Base-by-base conservation (phyloP, 1,140 invertebrate species). In the Stegodyphus dumicola region DNA sequence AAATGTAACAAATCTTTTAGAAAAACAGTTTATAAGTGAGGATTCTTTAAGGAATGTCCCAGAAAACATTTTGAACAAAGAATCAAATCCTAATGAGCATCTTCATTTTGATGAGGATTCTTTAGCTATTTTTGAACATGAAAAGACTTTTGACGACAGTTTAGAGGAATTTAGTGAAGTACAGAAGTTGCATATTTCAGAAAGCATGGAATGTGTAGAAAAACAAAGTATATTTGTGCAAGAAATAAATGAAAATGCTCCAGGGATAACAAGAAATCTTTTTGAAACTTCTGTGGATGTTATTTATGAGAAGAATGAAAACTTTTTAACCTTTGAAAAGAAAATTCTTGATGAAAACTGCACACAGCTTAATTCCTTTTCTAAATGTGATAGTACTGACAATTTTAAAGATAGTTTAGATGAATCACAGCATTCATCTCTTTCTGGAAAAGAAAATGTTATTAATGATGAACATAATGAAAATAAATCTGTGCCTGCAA, bases 361-460 rank as follows among this genome's bases (percentile, higher is more conserved):
- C 33, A 11, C 49, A 78, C 76, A 71, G 74, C 5, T 56, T 52
- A 60, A 76, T 76, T 80, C 86, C 9, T 48, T 76, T 17, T 84
- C 80, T 71, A 33, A 51, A 10, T 75, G 60, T 75, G 71, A 87
- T 49, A n/a, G 52, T n/a, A 85, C 54, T 5, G 48, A 48, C 69
- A 90, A 88, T 88, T 83, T 52, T 17, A 74, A 66, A 67, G 80
- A 83, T 53, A 83, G 80, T 33, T 67, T 83, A 15, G 71, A 83
- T 7, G 10, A 71, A 6, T 67, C 18, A 67, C 33, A 33, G 3
- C 33, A 33, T 33, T 33, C 33, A 3, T 33, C 33, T 33, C 33
- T 33, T 33, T 33, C 33, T 33, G 33, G 33, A 3, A 33, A 33
- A 33, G 33, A 33, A 33, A 33, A 33, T 1, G 33, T 33, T 33